Conservation (phyloP, 2,113 vertebrate species). For the Sander vitreus region DNA sequence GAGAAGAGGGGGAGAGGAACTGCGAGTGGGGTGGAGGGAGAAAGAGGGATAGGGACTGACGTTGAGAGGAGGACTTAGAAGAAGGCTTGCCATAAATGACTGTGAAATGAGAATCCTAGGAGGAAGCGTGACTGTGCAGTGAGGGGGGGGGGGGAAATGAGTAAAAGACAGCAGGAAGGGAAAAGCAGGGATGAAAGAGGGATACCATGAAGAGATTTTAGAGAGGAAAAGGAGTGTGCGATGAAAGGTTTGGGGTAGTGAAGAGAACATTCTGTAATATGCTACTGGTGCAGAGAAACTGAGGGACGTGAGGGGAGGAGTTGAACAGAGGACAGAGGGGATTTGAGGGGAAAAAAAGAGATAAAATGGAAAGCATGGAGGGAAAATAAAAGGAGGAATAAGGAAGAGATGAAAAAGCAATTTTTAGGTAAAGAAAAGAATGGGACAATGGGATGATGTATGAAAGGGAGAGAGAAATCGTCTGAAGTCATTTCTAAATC, state of each 20-base stretch:
- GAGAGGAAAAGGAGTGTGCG: conserved; percentile 26
- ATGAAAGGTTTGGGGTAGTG: conserved; percentile 42
- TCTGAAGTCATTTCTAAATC: conserved; percentile 60
- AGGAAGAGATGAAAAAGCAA: conserved; percentile 54
- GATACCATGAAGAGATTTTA: conserved; percentile 61
- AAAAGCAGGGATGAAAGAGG: conserved; percentile 52
- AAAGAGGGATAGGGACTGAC: conserved; percentile 30
- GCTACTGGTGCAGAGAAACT: conserved; percentile 58
- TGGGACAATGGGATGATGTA: conserved; percentile 42
- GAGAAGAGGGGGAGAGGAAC: conserved; percentile 61
- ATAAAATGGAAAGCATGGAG: conserved; percentile 43
- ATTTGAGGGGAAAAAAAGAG: conserved; percentile 44
- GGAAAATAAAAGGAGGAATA: conserved; percentile 39
- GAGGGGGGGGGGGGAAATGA: conserved; percentile 32
- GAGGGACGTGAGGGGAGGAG: conserved; percentile 55
- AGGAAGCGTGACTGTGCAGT: conserved; percentile 56
- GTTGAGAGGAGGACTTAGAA: conserved; percentile 65
- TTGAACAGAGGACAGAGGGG: conserved; percentile 57
- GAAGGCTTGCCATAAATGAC: conserved; percentile 79
- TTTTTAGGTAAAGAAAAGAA: conserved; percentile 54
- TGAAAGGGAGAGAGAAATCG: conserved; percentile 40
- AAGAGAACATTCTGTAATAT: conserved; percentile 62
- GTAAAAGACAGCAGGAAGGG: conserved; percentile 59
- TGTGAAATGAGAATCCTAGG: conserved; percentile 82
- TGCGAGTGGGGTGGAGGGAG: background rate